Percentiles rank a stretch among this genome's conserved stretches.
Conservation (phyloP, 2,888 invertebrate species). For the Allolobophora icterica region DNA sequence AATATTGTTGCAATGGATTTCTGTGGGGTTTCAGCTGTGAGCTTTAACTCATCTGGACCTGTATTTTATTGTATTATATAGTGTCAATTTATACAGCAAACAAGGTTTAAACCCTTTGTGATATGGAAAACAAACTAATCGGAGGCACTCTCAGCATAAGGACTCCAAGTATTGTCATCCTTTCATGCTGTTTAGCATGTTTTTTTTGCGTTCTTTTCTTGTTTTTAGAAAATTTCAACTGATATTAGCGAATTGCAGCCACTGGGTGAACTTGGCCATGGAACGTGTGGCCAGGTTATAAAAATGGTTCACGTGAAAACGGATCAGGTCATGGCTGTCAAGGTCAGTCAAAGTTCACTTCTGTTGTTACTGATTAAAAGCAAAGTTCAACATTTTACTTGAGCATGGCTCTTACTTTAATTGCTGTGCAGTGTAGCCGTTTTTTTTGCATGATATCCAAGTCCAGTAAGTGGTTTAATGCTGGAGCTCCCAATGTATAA, state of each 20-base stretch:
- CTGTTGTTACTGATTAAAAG: neutral
- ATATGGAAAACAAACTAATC: no score
- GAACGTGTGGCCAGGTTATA: slow-evolving; percentile 96
- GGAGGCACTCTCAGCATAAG: no score
- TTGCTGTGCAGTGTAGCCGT: no score
- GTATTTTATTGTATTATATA: neutral
- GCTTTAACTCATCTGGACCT: neutral
- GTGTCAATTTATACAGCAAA: no score
- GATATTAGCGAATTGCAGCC: slow-evolving; percentile 60
- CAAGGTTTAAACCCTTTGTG: no score
- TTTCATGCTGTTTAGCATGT: neutral
- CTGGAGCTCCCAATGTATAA: neutral
- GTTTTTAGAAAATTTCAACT: slow-evolving; percentile 48
- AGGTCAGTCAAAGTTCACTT: slow-evolving; percentile 69
- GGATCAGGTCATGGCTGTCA: slow-evolving; percentile 87
- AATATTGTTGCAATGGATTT: neutral
- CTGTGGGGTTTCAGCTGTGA: neutral
- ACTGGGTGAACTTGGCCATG: slow-evolving; percentile 68
- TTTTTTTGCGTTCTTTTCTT: slow-evolving; percentile 12
- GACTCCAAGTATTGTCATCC: neutral
- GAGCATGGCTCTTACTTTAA: neutral
- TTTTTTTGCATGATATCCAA: no score
- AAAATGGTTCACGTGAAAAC: slow-evolving; percentile 92
- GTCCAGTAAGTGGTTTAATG: no score
- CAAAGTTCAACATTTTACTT: neutral